Percentiles rank a stretch among this genome's conserved stretches.
phyloP scores from a whole-genome alignment of 2,113 vertebrate species.

The Pachyramphus minor region DNA sequence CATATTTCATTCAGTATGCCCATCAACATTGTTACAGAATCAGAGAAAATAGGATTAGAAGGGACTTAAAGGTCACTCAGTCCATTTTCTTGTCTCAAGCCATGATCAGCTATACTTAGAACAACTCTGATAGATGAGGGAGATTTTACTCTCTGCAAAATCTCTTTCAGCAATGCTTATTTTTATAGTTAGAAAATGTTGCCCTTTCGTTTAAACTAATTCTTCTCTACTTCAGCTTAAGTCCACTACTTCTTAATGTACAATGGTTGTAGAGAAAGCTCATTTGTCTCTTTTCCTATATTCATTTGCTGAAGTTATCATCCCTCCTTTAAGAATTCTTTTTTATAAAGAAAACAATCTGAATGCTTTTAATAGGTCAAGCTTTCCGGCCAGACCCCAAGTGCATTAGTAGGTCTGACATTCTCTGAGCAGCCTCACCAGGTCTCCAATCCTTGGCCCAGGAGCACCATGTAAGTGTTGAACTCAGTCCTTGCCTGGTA shows the following conservation, averaged over 20 bases:
- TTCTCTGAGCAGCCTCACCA: neutral
- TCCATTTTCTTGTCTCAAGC: neutral
- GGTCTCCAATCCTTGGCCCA: neutral
- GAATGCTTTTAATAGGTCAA: neutral
- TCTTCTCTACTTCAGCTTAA: neutral
- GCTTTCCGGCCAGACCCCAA: neutral
- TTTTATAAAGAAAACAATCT: neutral
- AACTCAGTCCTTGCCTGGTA: neutral
- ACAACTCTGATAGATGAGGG: neutral
- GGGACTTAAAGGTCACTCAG: neutral
- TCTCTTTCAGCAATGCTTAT: neutral
- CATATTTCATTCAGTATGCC: neutral
- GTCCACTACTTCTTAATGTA: neutral
- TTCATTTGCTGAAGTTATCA: neutral
- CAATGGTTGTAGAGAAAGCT: neutral
- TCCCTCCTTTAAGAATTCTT: neutral
- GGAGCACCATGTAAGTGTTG: fast-evolving
- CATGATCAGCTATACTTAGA: neutral
- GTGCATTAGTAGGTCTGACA: neutral
- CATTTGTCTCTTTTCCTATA: neutral
- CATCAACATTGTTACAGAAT: neutral
- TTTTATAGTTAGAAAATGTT: neutral
- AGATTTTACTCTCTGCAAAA: neutral
- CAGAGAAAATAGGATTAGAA: conserved; percentile 7
- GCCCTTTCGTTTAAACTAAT: neutral